A percentile compares a stretch with the other conserved stretches of the same genome.
phyloP scores from a whole-genome alignment of 2,888 invertebrate species.

The Cryptocephalus primarius region DNA sequence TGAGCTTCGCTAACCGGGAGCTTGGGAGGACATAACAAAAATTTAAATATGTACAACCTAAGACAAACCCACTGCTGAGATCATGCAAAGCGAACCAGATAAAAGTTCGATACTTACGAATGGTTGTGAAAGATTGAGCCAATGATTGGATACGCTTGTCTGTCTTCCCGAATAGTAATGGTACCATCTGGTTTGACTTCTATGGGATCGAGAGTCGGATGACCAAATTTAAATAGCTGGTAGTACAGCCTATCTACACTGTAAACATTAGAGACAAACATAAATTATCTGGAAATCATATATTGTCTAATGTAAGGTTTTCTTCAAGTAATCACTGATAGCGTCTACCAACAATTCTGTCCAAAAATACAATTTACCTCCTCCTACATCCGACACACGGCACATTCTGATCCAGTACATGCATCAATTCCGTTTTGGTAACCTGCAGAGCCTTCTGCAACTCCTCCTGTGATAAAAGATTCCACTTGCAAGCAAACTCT shows the following conservation, averaged over 20 bases:
- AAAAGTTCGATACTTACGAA: slow-evolving; percentile 47
- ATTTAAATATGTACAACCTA: slow-evolving; percentile 1
- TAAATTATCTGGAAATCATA: slow-evolving; percentile 1
- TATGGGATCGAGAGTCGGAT: slow-evolving; percentile 80
- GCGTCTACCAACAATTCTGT: background rate
- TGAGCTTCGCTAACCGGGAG: slow-evolving; percentile 62
- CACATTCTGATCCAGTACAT: slow-evolving; percentile 79
- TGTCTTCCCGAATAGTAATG: slow-evolving; percentile 70
- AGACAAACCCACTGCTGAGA: background rate
- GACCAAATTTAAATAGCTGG: slow-evolving; percentile 72
- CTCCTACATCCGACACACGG: slow-evolving; percentile 90
- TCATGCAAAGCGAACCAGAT: background rate
- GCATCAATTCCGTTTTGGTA: slow-evolving; percentile 69
- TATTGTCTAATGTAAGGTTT: background rate
- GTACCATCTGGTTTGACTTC: slow-evolving; percentile 64
- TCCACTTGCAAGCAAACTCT: slow-evolving; percentile 74
- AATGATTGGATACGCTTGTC: slow-evolving; percentile 66
- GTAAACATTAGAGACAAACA: slow-evolving; percentile 8
- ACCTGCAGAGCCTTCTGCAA: slow-evolving; percentile 72
- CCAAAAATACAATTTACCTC: slow-evolving; percentile 46
- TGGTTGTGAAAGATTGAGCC: slow-evolving; percentile 80
- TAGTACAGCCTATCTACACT: slow-evolving; percentile 85
- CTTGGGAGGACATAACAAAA: slow-evolving; percentile 33
- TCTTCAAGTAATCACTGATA: slow-evolving; percentile 1
- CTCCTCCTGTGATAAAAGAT: slow-evolving; percentile 65